Evolutionary conservation across 2,888 invertebrate genomes (phyloP), one percentile per base, ranked within the genome.

Genomic region (Thumatha senex): DNA sequence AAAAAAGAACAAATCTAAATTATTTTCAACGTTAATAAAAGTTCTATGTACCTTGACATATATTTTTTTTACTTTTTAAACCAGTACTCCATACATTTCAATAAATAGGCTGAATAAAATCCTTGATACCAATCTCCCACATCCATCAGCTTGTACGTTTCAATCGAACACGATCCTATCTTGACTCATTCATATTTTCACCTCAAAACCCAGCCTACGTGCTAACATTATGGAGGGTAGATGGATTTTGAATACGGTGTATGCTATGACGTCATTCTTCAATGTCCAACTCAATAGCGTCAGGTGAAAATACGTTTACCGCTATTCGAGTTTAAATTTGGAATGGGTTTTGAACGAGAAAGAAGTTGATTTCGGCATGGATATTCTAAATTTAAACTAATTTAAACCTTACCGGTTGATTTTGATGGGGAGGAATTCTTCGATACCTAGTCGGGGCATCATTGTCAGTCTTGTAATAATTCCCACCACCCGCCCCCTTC

Each of bases 161-260:
- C 61, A 63, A 61, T 66, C 46, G 49, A 48, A 52, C 40, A n/a
- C 48, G 65, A 66, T 67, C 39, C 29, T 55, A 66, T 67, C 67
- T 31, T 13, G 18, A 18, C 51, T 41, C 52, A 51, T 67, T 58
- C 63, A 67, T 66, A 66, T 67, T 31, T 63, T 63, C 61, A 67
- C 43, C 47, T 40, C 34, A 9, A 33, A 15, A 35, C 24, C 33
- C 15, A 8, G 31, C 31, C 31, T 12, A 44, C 35, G 24, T 24
- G 34, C 7, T 5, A 3, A 34, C 34, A 43, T 31, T 31, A 46
- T 45, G 40, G n/a, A 3, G 18, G 40, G 43, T 42, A 38, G 41
- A 34, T n/a, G 12, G 48, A 48, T 51, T 61, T 50, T 56, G 59
- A 54, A 58, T 64, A 54, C 48, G 13, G 41, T 50, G 43, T 51